Evolutionary conservation across 2,797 vertebrate genomes (phyloP), one percentile per base, ranked within the genome.

Genomic region (Lerista edwardsae): DNA sequence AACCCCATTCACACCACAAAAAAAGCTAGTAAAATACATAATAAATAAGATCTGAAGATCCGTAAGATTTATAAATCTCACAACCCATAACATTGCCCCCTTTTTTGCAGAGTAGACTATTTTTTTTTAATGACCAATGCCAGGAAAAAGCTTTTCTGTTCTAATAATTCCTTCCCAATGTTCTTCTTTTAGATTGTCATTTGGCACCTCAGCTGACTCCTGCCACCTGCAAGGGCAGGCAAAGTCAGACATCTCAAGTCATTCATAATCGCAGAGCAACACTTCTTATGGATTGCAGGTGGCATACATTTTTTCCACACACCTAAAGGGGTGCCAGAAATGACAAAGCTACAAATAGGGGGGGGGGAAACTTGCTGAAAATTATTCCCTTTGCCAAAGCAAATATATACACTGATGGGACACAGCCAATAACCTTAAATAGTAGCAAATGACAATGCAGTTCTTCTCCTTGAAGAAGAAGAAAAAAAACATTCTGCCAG

Each of bases 131-230:
- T 86, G 86, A 34, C 86, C 71, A 89, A 81, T 47, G 57, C 74
- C 75, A 91, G 87, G 84, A 25, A 39, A 76, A 87, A 3, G 6
- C 41, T 75, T 84, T 81, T 91, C 55, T 83, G 75, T 84, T 65
- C 55, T 88, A 79, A 65, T 79, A 87, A 85, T 0, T 29, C 81
- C 23, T 90, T 19, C 29, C 51, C 79, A 21, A 67, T 75, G 85
- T 84, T 85, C 74, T 86, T 89, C 34, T 87, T 84, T 62, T 86
- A 90, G 88, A 39, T 17, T 64, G 85, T 90, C 91, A 94, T 92
- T 92, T 95, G 93, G 86, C 82, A 82, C 84, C 91, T 80, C 91
- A 93, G 90, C 78, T 92, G 92, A 91, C 80, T 87, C 67, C 61
- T 74, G 83, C 85, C 79, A 68, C 86, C 91, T 90, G 86, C 85